Evolutionary conservation across 2,113 vertebrate genomes (phyloP), one percentile per base, ranked within the genome.

Genomic region (Tor tambroides): DNA sequence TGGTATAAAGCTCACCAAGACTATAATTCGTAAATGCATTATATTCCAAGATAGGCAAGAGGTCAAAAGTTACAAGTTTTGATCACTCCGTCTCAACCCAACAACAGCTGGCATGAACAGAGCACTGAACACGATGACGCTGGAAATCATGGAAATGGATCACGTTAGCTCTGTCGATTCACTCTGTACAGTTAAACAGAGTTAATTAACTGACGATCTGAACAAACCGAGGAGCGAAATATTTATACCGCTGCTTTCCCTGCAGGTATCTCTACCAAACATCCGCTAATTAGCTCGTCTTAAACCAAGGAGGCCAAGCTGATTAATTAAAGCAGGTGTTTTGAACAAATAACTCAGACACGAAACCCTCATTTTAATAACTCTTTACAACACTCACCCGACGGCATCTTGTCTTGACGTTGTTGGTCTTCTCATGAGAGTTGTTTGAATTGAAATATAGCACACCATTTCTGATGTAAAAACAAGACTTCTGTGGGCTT

Each of bases 261-360:
- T 69, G 72, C 43, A 83, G 80, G 80, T 77, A 84, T 87, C 30
- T 75, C 49, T 78, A 83, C 80, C 86, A 38, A 76, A 71, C 72
- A 54, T 84, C 72, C 74, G 41, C 38, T 87, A 87, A 87, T 87
- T 65, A 87, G 72, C 80, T 87, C 75, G 8, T 87, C 72, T 56
- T 76, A 63, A 83, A 83, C 80, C 41, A 77, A 69, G 41, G 80
- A 69, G 43, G 71, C 19, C 46, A 38, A 78, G 80, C 71, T 12
- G 63, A 83, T 87, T 84, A 83, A 83, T 65, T 83, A 78, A 87
- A 87, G 72, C 86, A 78, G 71, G 71, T 83, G 80, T 83, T 77
- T 84, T 82, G 86, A 78, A 43, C 86, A 78, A 83, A 83, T 78
- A 69, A 61, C 41, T 76, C 78, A 28, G 54, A 82, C 28, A 46